phyloP scores from a whole-genome alignment of 2,888 invertebrate genomes.

The Athalia circularis region DNA sequence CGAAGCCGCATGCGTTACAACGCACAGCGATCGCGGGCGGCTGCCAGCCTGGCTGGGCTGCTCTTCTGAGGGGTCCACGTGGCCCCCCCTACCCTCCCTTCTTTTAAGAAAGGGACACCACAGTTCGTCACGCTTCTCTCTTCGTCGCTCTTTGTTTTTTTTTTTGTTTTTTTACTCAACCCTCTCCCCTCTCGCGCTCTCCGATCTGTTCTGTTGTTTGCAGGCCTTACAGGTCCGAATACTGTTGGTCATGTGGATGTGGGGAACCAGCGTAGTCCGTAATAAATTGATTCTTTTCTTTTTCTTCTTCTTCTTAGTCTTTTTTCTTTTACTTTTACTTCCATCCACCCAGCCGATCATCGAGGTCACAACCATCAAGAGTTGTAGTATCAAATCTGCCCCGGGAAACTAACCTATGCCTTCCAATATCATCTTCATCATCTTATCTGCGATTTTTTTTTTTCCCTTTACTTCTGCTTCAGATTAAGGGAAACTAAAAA shows the following conservation, averaged over 20 bases:
- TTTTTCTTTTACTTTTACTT: slow-evolving; percentile 46
- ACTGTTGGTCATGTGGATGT: not conserved
- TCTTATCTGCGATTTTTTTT: not conserved
- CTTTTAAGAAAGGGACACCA: slow-evolving; percentile 17
- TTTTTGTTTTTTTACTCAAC: slow-evolving; percentile 44
- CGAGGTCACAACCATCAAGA: slow-evolving; percentile 65
- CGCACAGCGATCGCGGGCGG: slow-evolving; percentile 4
- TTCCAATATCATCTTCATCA: not conserved
- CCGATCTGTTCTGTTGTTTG: not conserved
- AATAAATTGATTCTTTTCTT: slow-evolving; percentile 32
- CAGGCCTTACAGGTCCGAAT: slow-evolving; percentile 9
- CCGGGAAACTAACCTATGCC: slow-evolving; percentile 10
- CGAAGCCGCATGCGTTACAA: not conserved
- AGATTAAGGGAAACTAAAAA: not conserved
- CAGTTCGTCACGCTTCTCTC: slow-evolving; percentile 27
- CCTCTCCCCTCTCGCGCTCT: not conserved
- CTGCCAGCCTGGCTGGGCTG: not conserved
- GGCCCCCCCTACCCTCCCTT: slow-evolving; percentile 36
- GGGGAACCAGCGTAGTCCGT: not conserved
- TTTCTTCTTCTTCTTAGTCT: not conserved
- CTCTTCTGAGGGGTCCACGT: slow-evolving; percentile 5
- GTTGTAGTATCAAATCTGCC: slow-evolving; percentile 11
- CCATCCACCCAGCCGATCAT: slow-evolving; percentile 46
- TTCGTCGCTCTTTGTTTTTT: slow-evolving; percentile 45
- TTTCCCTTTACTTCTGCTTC: not conserved